A percentile compares a stretch with the other conserved stretches of the same genome.
These are phyloP conservation scores for Syrrhaptes paradoxus DNA, from an alignment of 2,113 vertebrate genomes.

Conservation along the genomic window DNA sequence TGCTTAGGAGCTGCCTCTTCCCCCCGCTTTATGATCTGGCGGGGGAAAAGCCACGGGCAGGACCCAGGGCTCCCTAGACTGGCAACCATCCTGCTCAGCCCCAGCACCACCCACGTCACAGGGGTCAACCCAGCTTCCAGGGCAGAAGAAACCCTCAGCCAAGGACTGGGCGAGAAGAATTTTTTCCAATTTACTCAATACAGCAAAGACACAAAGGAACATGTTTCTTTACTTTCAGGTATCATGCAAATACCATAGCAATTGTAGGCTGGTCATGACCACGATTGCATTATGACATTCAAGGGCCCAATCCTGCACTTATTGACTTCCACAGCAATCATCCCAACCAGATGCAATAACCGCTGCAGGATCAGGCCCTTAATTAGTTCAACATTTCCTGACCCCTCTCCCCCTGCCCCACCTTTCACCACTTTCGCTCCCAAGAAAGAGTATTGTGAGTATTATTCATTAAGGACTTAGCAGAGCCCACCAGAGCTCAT, in stretches of 20 bases:
- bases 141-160: background rate
- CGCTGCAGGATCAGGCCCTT: background rate
- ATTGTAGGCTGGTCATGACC: background rate
- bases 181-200: background rate
- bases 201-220: background rate
- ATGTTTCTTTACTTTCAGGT: background rate
- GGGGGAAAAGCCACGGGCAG: background rate
- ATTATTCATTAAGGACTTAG: constrained; percentile 68
- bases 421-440: constrained; percentile 38
- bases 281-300: rapidly evolving
- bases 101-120: rapidly evolving
- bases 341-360: background rate
- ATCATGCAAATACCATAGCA: rapidly evolving
- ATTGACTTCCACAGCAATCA: background rate
- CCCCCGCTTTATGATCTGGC: background rate
- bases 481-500: constrained; percentile 65
- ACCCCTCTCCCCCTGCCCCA: background rate
- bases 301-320: background rate
- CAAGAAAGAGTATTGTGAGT: constrained; percentile 64
- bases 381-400: constrained; percentile 11
- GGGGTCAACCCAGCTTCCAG: background rate
- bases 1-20: background rate
- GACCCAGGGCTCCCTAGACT: background rate
- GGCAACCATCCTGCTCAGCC: rapidly evolving
- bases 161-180: background rate